phyloP scores from a whole-genome alignment of 2,888 invertebrate genomes.

The Mycalesis mineus region DNA sequence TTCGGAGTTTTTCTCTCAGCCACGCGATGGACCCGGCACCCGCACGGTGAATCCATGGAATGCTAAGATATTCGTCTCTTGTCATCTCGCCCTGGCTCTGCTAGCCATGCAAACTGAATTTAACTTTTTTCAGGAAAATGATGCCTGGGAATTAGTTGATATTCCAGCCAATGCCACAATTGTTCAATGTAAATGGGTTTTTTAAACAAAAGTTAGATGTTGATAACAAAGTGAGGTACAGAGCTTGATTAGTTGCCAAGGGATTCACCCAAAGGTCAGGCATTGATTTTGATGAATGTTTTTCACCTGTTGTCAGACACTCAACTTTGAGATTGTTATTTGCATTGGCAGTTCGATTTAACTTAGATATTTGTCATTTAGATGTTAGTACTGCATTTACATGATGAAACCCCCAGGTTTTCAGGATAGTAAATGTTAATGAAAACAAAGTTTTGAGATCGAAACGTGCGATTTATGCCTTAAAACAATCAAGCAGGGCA shows the following conservation, averaged over 20 bases:
- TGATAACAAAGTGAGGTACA: conserved; percentile 19
- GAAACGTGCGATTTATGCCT: conserved; percentile 26
- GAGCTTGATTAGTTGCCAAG: conserved; percentile 24
- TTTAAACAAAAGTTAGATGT: conserved; percentile 18
- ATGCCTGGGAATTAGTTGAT: conserved; percentile 24
- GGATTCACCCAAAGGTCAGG: conserved; percentile 24
- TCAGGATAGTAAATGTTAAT: background rate
- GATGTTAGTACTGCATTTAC: conserved; percentile 29
- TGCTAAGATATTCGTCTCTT: too few species aligned
- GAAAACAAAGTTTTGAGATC: conserved; percentile 18
- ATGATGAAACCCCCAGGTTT: conserved; percentile 20
- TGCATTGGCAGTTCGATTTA: conserved; percentile 1
- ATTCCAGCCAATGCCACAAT: conserved; percentile 6
- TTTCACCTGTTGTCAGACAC: conserved; percentile 24
- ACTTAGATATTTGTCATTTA: conserved; percentile 22
- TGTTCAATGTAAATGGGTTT: conserved; percentile 26
- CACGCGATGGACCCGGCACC: too few species aligned
- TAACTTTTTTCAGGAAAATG: conserved; percentile 24
- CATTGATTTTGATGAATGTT: conserved; percentile 25
- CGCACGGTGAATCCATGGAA: too few species aligned
- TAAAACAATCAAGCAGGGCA: conserved; percentile 26
- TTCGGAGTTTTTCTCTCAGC: too few species aligned
- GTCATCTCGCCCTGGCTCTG: too few species aligned
- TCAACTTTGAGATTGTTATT: conserved; percentile 22
- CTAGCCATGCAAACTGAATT: conserved; percentile 27